These are phyloP conservation scores for Petrophora chlorosata DNA, from an alignment of 2,888 invertebrate genomes.

Conservation along the genomic window DNA sequence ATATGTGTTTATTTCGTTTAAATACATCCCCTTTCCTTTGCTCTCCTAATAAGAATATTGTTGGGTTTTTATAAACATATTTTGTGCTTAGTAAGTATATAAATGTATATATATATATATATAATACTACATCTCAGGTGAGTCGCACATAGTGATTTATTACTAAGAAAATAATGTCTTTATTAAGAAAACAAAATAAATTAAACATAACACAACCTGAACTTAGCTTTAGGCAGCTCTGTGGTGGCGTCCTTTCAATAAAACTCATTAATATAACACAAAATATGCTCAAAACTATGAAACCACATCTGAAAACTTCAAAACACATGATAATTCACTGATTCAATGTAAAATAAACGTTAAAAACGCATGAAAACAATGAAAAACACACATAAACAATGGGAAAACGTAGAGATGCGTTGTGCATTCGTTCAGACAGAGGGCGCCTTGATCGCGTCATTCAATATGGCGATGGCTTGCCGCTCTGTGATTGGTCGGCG, in stretches of 20 bases:
- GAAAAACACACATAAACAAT: slow-evolving; percentile 71
- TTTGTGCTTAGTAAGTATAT: too few species aligned
- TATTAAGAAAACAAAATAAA: slow-evolving; percentile 3
- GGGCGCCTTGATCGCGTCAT: slow-evolving; percentile 64
- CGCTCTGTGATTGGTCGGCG: slow-evolving; percentile 63
- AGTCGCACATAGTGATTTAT: neutral
- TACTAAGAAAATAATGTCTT: neutral
- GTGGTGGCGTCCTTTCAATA: slow-evolving; percentile 59
- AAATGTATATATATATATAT: too few species aligned
- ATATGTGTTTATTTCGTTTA: too few species aligned
- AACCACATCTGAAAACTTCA: slow-evolving; percentile 38
- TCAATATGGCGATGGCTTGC: slow-evolving; percentile 79
- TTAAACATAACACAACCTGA: slow-evolving; percentile 51
- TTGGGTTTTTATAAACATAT: too few species aligned
- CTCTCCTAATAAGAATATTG: too few species aligned
- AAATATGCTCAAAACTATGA: slow-evolving; percentile 42
- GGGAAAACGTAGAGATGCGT: slow-evolving; percentile 60
- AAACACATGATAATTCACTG: slow-evolving; percentile 56
- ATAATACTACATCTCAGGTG: too few species aligned
- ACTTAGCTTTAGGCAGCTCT: slow-evolving; percentile 63
- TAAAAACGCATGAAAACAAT: slow-evolving; percentile 52
- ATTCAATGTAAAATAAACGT: slow-evolving; percentile 46
- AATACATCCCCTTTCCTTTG: too few species aligned
- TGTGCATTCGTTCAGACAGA: slow-evolving; percentile 67
- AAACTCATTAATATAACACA: slow-evolving; percentile 44